A percentile compares a stretch with the other conserved stretches of the same genome.
phyloP scores from a whole-genome alignment of 2,888 invertebrate genomes.

The Pteria penguin region DNA sequence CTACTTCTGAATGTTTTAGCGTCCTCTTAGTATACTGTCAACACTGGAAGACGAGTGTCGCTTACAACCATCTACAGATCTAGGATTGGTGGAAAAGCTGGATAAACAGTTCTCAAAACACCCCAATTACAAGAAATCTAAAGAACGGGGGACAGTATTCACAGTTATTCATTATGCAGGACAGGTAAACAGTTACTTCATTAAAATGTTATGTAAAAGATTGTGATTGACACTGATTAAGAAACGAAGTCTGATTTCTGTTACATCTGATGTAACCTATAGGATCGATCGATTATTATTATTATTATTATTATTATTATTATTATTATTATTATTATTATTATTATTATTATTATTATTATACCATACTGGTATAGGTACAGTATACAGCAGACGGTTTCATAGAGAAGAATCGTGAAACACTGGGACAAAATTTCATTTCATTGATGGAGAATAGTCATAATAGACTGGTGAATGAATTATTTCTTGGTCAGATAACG shows the following conservation, averaged over 20 bases:
- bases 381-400: constrained; percentile 77
- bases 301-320: neutral
- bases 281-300: neutral
- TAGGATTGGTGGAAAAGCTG: constrained; percentile 74
- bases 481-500: constrained; percentile 63
- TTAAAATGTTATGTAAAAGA: neutral
- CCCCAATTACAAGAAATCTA: constrained; percentile 57
- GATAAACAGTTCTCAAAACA: constrained; percentile 55
- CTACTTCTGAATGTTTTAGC: constrained; percentile 51
- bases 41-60: constrained; percentile 77
- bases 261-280: too few species aligned
- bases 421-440: constrained; percentile 63
- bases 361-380: too few species aligned
- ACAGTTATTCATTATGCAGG: constrained; percentile 70
- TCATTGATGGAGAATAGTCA: constrained; percentile 70
- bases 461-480: constrained; percentile 67
- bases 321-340: neutral
- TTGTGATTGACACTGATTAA: neutral
- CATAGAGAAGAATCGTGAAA: constrained; percentile 74
- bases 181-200: too few species aligned
- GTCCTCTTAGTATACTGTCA: constrained; percentile 74
- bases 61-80: constrained; percentile 74
- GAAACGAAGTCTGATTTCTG: too few species aligned
- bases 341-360: neutral
- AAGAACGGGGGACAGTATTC: constrained; percentile 65